Base-by-base conservation (phyloP, 2,888 invertebrate genomes). In the Lepidochrysops patricia region DNA sequence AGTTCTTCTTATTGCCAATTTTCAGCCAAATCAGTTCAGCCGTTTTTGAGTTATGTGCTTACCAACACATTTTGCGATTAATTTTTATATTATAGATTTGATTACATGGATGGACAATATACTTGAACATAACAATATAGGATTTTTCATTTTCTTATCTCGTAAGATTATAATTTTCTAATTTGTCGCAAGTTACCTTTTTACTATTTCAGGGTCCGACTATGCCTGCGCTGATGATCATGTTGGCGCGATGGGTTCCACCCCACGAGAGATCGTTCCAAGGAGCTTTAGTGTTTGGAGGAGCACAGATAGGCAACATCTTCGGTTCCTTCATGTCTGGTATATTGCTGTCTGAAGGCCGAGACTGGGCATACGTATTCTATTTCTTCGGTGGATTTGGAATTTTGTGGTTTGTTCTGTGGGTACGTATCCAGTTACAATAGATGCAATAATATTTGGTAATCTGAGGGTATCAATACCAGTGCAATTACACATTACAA, bases 191-290 rank as follows among this genome's bases (percentile, higher is more conserved):
- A n/a, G 25, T 54, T 49, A 27, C 6, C n/a, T 60, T 54, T 43
- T 50, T 61, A 57, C 57, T n/a, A n/a, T 76, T 78, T 61, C 73
- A 92, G 90, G 95, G 95, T 57, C 94, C 95, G 0, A 95, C 95
- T 0, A 95, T 93, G 84, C 92, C 91, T 57, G 93, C 93, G 0
- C 87, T 94, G 71, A 91, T 92, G 79, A 90, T 90, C 52, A 84
- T 93, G 76, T 74, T 92, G 65, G 91, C 92, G 0, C 79, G 91
- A 67, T 93, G 92, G 92, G 90, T 91, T 0, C 91, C 92, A 0
- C 90, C 91, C 0, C 79, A 84, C 37, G 92, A 93, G 66, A 77
- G 92, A 54, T 90, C 90, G 0, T 82, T 89, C 68, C 83, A 92
- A 74, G 91, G 91, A 2, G 90, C 92, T 0, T 74, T 92, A 1